phyloP scores from a whole-genome alignment of 1,140 invertebrate species.

The Drosophila seguyi region DNA sequence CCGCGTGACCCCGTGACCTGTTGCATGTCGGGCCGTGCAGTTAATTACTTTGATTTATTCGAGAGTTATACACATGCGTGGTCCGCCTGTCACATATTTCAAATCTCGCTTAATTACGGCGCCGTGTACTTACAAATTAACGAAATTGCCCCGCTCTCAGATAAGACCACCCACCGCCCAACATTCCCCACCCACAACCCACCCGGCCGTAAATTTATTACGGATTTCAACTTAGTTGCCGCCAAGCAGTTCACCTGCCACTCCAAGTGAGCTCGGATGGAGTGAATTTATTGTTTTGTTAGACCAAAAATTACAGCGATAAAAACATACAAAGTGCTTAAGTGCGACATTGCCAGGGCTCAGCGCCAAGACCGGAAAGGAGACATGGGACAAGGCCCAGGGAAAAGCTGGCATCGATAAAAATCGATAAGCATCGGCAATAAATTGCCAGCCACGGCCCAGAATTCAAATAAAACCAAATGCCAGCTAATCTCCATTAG shows the following conservation, averaged over 20 bases:
- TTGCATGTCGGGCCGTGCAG: slow-evolving; percentile 63
- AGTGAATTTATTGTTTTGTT: slow-evolving; percentile 59
- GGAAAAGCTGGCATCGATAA: slow-evolving; percentile 44
- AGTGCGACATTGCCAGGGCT: slow-evolving; percentile 43
- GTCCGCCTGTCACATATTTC: slow-evolving; percentile 69
- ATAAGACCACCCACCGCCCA: slow-evolving; percentile 4
- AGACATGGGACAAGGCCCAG: slow-evolving; percentile 19
- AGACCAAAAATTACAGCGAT: slow-evolving; percentile 64
- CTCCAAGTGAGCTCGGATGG: slow-evolving; percentile 17
- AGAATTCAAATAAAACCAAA: slow-evolving; percentile 66
- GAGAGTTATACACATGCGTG: slow-evolving; percentile 61
- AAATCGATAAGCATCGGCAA: slow-evolving; percentile 67
- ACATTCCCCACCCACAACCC: not conserved
- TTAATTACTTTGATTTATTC: slow-evolving; percentile 83
- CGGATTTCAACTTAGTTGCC: slow-evolving; percentile 42
- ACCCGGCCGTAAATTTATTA: slow-evolving; percentile 38
- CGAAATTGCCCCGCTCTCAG: slow-evolving; percentile 43
- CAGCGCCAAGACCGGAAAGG: not conserved
- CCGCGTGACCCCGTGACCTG: slow-evolving; percentile 66
- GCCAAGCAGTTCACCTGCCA: slow-evolving; percentile 33
- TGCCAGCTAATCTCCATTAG: slow-evolving; percentile 67
- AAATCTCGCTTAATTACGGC: slow-evolving; percentile 76
- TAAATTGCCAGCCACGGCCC: slow-evolving; percentile 53
- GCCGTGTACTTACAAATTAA: slow-evolving; percentile 76
- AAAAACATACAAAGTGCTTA: slow-evolving; percentile 63